Evolutionary conservation across 2,113 vertebrate species (phyloP).

Genomic region (Anguilla rostrata): DNA sequence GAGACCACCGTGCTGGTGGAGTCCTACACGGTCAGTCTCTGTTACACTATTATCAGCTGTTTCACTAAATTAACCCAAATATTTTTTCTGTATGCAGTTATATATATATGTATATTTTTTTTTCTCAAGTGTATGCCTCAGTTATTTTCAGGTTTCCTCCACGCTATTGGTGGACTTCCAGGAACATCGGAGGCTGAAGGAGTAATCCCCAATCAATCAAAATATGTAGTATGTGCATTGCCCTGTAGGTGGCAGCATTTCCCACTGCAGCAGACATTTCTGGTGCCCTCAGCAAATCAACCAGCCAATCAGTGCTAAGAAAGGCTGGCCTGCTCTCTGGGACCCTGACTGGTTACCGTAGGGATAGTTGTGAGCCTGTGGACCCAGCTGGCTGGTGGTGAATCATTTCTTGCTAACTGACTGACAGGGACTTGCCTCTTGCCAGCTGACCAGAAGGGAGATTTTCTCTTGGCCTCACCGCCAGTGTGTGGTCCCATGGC

Average conservation of each 20-base stretch:
- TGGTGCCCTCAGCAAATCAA: neutral
- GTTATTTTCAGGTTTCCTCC: neutral
- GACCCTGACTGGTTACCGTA: neutral
- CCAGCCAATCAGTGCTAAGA: neutral
- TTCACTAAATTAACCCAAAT: too few relatives aligned
- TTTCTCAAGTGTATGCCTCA: too few relatives aligned
- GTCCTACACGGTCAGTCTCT: constrained; percentile 83
- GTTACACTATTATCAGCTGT: too few relatives aligned
- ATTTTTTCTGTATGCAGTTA: too few relatives aligned
- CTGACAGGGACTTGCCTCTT: too few relatives aligned
- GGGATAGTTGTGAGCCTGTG: neutral
- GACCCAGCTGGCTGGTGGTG: too few relatives aligned
- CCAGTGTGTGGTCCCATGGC: too few relatives aligned
- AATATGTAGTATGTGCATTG: neutral
- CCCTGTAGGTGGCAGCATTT: neutral
- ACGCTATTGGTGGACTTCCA: neutral
- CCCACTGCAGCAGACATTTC: neutral
- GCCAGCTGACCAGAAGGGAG: too few relatives aligned
- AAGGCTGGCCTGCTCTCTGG: neutral
- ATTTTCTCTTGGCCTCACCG: too few relatives aligned
- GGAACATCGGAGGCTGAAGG: neutral
- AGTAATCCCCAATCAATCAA: neutral
- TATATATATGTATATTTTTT: too few relatives aligned
- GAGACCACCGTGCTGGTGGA: constrained; percentile 88
- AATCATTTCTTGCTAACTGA: too few relatives aligned